phyloP scores from a whole-genome alignment of 2,888 invertebrate genomes.

The Chymomyza amoena region DNA sequence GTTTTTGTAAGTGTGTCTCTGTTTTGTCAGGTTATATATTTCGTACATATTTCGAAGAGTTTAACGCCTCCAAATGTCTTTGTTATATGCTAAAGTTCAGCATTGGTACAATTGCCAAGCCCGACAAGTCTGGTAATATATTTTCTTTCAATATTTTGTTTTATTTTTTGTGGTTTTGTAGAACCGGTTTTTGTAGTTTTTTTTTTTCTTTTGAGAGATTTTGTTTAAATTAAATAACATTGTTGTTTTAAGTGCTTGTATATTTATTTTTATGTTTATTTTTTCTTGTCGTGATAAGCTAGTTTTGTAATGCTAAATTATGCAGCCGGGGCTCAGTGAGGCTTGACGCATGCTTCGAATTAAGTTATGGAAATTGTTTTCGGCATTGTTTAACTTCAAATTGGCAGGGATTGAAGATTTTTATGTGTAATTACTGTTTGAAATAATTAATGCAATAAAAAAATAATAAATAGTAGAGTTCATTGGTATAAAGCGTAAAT shows the following conservation, averaged over 20 bases:
- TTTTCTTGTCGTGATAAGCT: neutral
- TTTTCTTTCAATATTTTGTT: constrained; percentile 14
- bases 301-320: constrained; percentile 1
- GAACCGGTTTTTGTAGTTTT: neutral
- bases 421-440: neutral
- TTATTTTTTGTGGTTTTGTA: neutral
- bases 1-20: neutral
- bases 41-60: neutral
- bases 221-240: neutral
- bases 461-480: neutral
- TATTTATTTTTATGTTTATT: neutral
- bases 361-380: constrained; percentile 16
- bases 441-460: neutral
- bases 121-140: constrained; percentile 22
- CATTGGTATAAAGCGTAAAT: neutral
- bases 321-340: constrained; percentile 23
- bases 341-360: constrained; percentile 41
- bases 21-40: neutral
- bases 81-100: constrained; percentile 64
- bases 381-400: constrained; percentile 23
- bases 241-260: neutral
- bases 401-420: neutral
- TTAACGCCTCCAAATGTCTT: constrained; percentile 1
- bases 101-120: constrained; percentile 37
- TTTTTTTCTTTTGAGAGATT: neutral